These are phyloP conservation scores for Garra rufa DNA, from an alignment of 2,113 vertebrate species.

Conservation along the genomic window DNA sequence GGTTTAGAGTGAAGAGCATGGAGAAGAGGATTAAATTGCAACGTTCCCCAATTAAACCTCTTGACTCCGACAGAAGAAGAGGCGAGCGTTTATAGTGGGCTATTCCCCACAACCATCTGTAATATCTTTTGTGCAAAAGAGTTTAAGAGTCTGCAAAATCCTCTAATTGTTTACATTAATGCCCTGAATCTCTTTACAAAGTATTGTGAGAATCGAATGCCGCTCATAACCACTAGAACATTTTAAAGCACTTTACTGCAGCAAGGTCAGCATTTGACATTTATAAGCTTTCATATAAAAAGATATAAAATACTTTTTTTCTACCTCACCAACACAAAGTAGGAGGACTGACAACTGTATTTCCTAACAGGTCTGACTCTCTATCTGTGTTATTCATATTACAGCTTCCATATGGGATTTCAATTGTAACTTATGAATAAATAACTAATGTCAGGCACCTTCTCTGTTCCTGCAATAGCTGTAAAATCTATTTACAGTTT, in stretches of 20 bases:
- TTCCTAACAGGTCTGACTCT: background rate
- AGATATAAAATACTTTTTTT: background rate
- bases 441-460: background rate
- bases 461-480: background rate
- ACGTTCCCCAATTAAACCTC: conserved; percentile 24
- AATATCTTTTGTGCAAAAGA: conserved; percentile 29
- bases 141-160: conserved; percentile 10
- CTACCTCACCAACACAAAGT: background rate
- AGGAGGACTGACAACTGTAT: background rate
- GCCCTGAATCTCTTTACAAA: background rate
- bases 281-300: background rate
- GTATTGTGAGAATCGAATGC: conserved; percentile 24
- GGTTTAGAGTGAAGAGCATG: conserved; percentile 39
- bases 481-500: background rate
- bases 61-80: conserved; percentile 9
- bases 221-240: conserved; percentile 9
- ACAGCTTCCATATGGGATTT: background rate
- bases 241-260: conserved; percentile 14
- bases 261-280: background rate
- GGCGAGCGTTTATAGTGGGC: conserved; percentile 8
- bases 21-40: conserved; percentile 50
- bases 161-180: conserved; percentile 43
- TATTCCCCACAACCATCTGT: conserved; percentile 21
- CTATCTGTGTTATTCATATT: background rate
- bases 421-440: background rate